phyloP scores from a whole-genome alignment of 2,888 invertebrate genomes.

The Lycia hirtaria region DNA sequence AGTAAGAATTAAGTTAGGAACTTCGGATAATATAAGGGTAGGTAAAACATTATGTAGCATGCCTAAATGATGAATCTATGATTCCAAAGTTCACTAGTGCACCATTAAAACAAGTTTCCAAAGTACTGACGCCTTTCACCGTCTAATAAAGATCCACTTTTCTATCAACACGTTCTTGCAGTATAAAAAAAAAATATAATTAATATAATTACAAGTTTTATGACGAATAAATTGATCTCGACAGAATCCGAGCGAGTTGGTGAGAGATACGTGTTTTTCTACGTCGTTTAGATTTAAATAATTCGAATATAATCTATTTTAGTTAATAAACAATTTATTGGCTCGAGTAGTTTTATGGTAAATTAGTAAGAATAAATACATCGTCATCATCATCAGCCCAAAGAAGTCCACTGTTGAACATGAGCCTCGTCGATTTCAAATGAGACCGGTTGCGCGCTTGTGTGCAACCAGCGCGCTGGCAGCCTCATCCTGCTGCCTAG shows the following conservation, averaged over 20 bases:
- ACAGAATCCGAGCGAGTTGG: constrained; percentile 12
- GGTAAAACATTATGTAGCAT: too few relatives aligned
- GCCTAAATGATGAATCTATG: too few relatives aligned
- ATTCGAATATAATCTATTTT: constrained; percentile 24
- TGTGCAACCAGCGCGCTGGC: too few relatives aligned
- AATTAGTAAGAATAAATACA: neutral
- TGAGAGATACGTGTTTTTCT: constrained; percentile 17
- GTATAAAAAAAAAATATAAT: constrained; percentile 55
- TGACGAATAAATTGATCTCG: constrained; percentile 45
- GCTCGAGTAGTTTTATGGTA: constrained; percentile 1
- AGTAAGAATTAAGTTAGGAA: too few relatives aligned
- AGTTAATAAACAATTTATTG: constrained; percentile 4
- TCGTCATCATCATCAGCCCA: too few relatives aligned
- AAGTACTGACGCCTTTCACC: constrained; percentile 68
- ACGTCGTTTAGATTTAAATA: constrained; percentile 17
- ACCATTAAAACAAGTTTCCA: constrained; percentile 41
- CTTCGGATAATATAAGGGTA: too few relatives aligned
- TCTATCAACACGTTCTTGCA: constrained; percentile 64
- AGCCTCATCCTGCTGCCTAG: too few relatives aligned
- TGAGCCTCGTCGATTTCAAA: too few relatives aligned
- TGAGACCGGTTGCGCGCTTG: too few relatives aligned
- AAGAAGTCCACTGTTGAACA: too few relatives aligned
- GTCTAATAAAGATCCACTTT: constrained; percentile 74
- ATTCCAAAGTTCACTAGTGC: too few relatives aligned
- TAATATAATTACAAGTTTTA: constrained; percentile 38